These are phyloP conservation scores for Danaus chrysippus DNA, from an alignment of 2,888 invertebrate species.

Conservation along the genomic window DNA sequence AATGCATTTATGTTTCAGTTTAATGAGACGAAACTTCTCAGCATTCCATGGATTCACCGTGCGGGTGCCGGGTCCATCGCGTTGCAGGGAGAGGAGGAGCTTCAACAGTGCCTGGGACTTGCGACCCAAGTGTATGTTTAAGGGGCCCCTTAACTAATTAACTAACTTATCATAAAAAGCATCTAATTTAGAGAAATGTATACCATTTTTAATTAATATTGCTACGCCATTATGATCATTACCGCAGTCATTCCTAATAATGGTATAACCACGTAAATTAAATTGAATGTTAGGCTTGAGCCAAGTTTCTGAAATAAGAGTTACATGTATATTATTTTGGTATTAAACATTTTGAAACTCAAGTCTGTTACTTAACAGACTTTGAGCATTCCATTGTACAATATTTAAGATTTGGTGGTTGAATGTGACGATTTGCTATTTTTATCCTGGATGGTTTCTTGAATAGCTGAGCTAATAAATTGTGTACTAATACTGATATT, in stretches of 20 bases:
- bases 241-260: slow-evolving; percentile 10
- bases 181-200: background rate
- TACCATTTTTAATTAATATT: slow-evolving; percentile 12
- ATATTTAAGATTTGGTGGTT: background rate
- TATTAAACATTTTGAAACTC: too few species aligned
- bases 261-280: slow-evolving; percentile 2
- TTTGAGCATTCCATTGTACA: background rate
- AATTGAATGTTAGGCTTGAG: slow-evolving; percentile 8
- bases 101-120: too few species aligned
- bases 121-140: too few species aligned
- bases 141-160: too few species aligned
- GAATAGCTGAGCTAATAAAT: slow-evolving; percentile 13
- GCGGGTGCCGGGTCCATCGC: too few species aligned
- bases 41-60: too few species aligned
- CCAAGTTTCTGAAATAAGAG: slow-evolving; percentile 10
- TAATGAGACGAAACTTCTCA: too few species aligned
- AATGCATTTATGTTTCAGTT: too few species aligned
- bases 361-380: too few species aligned
- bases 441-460: slow-evolving; percentile 13
- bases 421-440: slow-evolving; percentile 1
- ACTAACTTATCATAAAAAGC: too few species aligned
- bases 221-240: slow-evolving; percentile 17
- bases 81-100: too few species aligned
- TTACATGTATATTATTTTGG: slow-evolving; percentile 14
- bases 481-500: slow-evolving; percentile 12